Evolutionary conservation across 2,797 vertebrate genomes (phyloP).

Genomic region (Oophaga sylvatica): DNA sequence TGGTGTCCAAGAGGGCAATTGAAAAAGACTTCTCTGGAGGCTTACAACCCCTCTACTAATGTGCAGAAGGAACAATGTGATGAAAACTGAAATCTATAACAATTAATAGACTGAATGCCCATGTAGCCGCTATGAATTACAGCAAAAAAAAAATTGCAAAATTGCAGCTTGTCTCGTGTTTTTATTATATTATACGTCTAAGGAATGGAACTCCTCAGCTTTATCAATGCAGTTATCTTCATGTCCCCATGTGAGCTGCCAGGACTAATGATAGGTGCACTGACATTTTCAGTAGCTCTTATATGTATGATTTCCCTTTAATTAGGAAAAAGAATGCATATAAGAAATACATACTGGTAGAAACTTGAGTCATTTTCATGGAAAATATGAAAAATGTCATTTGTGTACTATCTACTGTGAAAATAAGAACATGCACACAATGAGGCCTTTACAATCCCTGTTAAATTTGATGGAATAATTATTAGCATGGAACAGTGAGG

Average conservation of each 20-base stretch:
- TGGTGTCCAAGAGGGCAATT: too few relatives aligned
- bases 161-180: background rate
- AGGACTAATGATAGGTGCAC: constrained; percentile 16
- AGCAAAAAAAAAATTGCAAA: background rate
- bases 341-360: constrained; percentile 23
- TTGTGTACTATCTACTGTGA: constrained; percentile 32
- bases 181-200: background rate
- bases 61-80: too few relatives aligned
- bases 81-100: background rate
- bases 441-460: constrained; percentile 33
- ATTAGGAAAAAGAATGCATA: constrained; percentile 11
- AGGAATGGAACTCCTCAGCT: background rate
- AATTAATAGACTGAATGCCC: background rate
- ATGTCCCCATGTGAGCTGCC: background rate
- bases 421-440: constrained; percentile 38
- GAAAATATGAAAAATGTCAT: constrained; percentile 47
- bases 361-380: constrained; percentile 41
- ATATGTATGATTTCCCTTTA: constrained; percentile 33
- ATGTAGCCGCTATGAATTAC: background rate
- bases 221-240: background rate
- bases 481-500: constrained; percentile 25
- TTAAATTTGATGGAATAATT: constrained; percentile 52
- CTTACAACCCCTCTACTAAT: too few relatives aligned
- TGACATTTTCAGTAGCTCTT: constrained; percentile 27
- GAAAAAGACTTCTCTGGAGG: too few relatives aligned